These are phyloP conservation scores for Parauchenoglanis ngamensis DNA, from an alignment of 2,797 vertebrate species.

Conservation along the genomic window DNA sequence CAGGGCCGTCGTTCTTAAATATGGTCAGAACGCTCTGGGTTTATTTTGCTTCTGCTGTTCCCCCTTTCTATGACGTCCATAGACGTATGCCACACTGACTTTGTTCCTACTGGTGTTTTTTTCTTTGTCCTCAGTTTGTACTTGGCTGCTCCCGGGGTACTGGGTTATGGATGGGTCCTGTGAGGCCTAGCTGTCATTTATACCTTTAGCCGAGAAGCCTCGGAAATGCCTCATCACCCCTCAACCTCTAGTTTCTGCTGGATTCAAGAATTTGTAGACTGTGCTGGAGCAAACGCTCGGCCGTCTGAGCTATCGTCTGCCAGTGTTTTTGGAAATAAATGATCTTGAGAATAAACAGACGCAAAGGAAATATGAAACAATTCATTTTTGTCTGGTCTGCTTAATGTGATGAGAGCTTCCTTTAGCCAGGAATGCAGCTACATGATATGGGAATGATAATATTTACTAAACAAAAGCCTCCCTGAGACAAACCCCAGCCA, in stretches of 20 bases:
- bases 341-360: conserved; percentile 49
- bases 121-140: conserved; percentile 15
- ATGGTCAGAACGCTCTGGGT: conserved; percentile 33
- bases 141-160: conserved; percentile 22
- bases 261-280: conserved; percentile 51
- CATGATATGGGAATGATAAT: conserved; percentile 54
- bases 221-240: conserved; percentile 47
- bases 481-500: conserved; percentile 41
- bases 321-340: conserved; percentile 53
- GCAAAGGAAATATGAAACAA: conserved; percentile 52
- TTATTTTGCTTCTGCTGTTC: conserved; percentile 36
- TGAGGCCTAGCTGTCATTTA: conserved; percentile 49
- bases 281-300: conserved; percentile 36
- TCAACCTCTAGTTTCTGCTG: conserved; percentile 31
- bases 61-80: conserved; percentile 36
- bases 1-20: conserved; percentile 32
- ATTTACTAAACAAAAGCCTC: conserved; percentile 59
- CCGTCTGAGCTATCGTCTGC: conserved; percentile 27
- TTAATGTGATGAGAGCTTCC: conserved; percentile 52
- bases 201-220: conserved; percentile 46
- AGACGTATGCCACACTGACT: conserved; percentile 20
- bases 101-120: conserved; percentile 24
- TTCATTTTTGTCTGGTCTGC: conserved; percentile 52
- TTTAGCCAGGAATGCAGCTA: conserved; percentile 49
- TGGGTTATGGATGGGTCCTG: conserved; percentile 48